Evolutionary conservation across 2,888 invertebrate genomes (phyloP).

Genomic region (Coelopa pilipes): DNA sequence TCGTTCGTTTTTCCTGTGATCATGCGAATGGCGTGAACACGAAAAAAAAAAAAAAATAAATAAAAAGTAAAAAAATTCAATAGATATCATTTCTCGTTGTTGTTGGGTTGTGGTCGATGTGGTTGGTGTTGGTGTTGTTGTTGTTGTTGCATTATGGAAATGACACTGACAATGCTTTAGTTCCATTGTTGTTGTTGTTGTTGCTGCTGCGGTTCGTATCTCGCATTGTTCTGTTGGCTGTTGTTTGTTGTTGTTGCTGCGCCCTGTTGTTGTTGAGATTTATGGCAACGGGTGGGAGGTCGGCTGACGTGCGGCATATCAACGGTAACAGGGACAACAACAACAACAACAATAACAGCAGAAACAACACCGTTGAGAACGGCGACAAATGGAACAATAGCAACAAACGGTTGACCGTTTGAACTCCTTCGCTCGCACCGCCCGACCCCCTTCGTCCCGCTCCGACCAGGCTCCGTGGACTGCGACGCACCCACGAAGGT

Average conservation of each 20-base stretch:
- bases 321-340: not conserved
- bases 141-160: slow-evolving; percentile 39
- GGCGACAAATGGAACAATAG: not conserved
- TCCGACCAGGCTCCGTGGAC: no score
- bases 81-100: slow-evolving; percentile 22
- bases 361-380: no score
- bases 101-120: slow-evolving; percentile 19
- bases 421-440: not conserved
- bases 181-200: slow-evolving; percentile 30
- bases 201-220: slow-evolving; percentile 45
- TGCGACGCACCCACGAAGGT: no score
- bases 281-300: slow-evolving; percentile 54
- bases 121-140: slow-evolving; percentile 35
- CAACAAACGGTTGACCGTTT: slow-evolving; percentile 1
- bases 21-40: slow-evolving; percentile 33
- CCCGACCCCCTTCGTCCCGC: no score
- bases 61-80: slow-evolving; percentile 26
- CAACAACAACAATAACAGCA: not conserved
- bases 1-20: slow-evolving; percentile 21
- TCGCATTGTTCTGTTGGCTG: no score
- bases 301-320: slow-evolving; percentile 8
- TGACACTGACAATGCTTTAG: slow-evolving; percentile 43
- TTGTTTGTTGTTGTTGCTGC: not conserved
- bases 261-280: slow-evolving; percentile 27
- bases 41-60: no score